Percentiles rank a stretch among this genome's conserved stretches.
These are phyloP conservation scores for Exephanes ischioxanthus DNA, from an alignment of 2,888 invertebrate species.

Conservation along the genomic window DNA sequence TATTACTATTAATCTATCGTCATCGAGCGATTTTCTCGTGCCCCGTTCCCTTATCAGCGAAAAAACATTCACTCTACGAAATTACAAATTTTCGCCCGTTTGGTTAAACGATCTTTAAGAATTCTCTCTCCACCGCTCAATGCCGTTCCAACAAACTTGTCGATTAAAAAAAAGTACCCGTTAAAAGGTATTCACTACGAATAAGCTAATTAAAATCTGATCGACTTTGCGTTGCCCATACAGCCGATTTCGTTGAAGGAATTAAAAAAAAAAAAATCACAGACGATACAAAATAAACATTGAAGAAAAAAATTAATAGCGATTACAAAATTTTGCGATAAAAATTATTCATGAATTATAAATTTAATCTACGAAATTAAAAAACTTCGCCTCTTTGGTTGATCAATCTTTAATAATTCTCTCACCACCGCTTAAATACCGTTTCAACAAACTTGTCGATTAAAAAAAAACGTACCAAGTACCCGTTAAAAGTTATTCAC, in stretches of 20 bases:
- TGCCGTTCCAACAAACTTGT: not conserved
- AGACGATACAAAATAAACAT: not conserved
- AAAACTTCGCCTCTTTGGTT: not conserved
- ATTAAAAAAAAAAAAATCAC: not conserved
- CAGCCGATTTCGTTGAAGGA: not conserved
- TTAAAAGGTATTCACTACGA: not conserved
- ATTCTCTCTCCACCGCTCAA: not conserved
- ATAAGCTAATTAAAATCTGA: too few relatives aligned
- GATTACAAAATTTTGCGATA: constrained; percentile 5
- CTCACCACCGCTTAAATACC: not conserved
- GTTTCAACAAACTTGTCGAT: not conserved
- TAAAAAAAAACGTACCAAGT: not conserved
- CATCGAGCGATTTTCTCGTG: not conserved
- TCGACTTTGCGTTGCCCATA: too few relatives aligned
- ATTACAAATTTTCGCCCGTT: not conserved
- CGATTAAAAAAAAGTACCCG: not conserved
- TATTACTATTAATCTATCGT: constrained; percentile 67
- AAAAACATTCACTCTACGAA: not conserved
- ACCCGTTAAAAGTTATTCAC: constrained; percentile 1
- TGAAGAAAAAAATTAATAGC: not conserved
- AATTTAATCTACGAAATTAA: not conserved
- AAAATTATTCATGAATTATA: not conserved
- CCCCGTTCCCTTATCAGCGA: not conserved
- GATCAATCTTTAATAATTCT: constrained; percentile 9
- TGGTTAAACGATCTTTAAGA: constrained; percentile 1